phyloP scores from a whole-genome alignment of 2,888 invertebrate species.

The Andrena hattorfiana region DNA sequence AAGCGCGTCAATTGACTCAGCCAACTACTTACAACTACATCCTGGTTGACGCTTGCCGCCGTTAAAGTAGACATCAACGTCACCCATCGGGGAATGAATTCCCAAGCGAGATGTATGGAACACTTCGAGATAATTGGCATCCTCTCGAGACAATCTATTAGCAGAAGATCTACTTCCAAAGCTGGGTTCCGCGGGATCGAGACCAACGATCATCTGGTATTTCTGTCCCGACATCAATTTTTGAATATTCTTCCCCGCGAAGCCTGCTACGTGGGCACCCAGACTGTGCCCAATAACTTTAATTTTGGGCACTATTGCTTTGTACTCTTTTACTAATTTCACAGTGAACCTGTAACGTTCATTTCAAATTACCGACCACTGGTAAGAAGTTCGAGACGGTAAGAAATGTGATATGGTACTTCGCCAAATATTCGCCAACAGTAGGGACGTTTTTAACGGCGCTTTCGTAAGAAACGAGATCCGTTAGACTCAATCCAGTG shows the following conservation, averaged over 20 bases:
- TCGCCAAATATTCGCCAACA: slow-evolving; percentile 37
- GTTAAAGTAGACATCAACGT: slow-evolving; percentile 4
- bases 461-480: neutral
- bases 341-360: neutral
- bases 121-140: slow-evolving; percentile 11
- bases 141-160: neutral
- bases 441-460: slow-evolving; percentile 37
- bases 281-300: slow-evolving; percentile 53
- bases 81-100: neutral
- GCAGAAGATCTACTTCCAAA: accelerated
- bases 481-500: neutral
- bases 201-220: neutral
- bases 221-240: accelerated
- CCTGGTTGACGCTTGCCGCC: slow-evolving; percentile 22
- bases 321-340: neutral
- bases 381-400: no score
- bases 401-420: slow-evolving; percentile 15
- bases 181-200: slow-evolving; percentile 48
- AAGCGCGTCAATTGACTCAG: neutral
- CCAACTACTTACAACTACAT: slow-evolving; percentile 22
- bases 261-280: slow-evolving; percentile 54
- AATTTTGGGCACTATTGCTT: neutral
- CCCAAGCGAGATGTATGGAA: slow-evolving; percentile 41
- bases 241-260: slow-evolving; percentile 29
- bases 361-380: neutral